phyloP scores from a whole-genome alignment of 35 echinoderm and acorn worm species.

The Ophiothrix spiculata region DNA sequence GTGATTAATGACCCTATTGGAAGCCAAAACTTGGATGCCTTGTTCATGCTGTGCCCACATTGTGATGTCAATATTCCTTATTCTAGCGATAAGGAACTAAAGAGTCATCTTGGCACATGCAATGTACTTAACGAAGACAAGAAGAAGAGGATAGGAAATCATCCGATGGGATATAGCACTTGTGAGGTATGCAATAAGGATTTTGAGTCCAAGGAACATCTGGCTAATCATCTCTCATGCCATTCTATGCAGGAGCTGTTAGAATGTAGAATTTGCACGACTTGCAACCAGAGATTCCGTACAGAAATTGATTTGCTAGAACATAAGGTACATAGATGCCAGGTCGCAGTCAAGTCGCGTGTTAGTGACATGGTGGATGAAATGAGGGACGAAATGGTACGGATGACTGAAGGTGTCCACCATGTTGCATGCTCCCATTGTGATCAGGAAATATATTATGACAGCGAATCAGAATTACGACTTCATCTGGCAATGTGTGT shows the following conservation, averaged over 20 bases:
- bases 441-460: neutral
- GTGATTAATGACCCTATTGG: neutral
- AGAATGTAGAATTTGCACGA: neutral
- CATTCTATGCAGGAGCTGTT: neutral
- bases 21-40: neutral
- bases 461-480: neutral
- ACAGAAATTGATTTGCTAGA: neutral
- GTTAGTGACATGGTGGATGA: too few species aligned
- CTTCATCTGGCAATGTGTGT: neutral
- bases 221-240: neutral
- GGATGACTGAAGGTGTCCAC: too few species aligned
- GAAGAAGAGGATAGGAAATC: neutral
- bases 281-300: constrained; percentile 2
- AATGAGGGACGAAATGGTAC: neutral
- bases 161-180: neutral
- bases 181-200: neutral
- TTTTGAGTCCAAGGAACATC: neutral
- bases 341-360: neutral
- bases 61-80: neutral
- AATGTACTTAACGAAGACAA: neutral
- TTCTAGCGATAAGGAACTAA: neutral
- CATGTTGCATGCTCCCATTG: neutral
- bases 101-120: neutral
- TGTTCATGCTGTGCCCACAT: neutral
- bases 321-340: neutral